phyloP scores from a whole-genome alignment of 37 sponge, comb jelly and placozoan species.

The Hormiphora californensis region DNA sequence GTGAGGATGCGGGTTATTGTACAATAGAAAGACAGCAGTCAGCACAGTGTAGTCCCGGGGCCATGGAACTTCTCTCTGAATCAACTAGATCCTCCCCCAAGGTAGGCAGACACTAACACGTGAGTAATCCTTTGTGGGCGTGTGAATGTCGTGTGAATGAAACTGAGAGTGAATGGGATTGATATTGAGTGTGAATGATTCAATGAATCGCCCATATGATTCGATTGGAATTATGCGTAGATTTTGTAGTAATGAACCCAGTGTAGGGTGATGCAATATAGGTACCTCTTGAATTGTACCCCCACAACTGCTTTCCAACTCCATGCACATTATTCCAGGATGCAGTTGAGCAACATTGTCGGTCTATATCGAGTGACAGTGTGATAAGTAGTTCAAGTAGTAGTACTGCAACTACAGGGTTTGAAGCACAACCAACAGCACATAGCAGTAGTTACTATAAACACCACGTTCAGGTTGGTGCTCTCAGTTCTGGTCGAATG shows the following conservation, averaged over 20 bases:
- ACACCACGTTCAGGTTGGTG: neutral
- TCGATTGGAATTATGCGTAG: too few relatives aligned
- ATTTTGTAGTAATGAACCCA: too few relatives aligned
- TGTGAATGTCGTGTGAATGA: too few relatives aligned
- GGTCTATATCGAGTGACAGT: conserved; percentile 47
- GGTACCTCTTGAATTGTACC: too few relatives aligned
- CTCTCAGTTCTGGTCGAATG: too few relatives aligned
- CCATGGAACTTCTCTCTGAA: conserved; percentile 27
- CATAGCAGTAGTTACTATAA: conserved; percentile 34
- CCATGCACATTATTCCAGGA: neutral
- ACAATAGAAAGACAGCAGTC: conserved; percentile 36
- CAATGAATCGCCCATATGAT: too few relatives aligned
- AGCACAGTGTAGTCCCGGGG: neutral
- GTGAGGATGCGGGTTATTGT: conserved; percentile 46
- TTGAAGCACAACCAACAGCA: neutral
- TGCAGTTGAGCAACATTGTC: neutral
- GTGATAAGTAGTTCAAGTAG: conserved; percentile 23
- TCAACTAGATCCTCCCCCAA: neutral
- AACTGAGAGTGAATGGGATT: too few relatives aligned
- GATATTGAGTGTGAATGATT: too few relatives aligned
- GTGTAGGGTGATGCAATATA: too few relatives aligned
- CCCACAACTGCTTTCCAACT: neutral
- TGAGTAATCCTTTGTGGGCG: too few relatives aligned
- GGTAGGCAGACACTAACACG: too few relatives aligned
- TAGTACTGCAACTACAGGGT: too few relatives aligned